These are phyloP conservation scores for Subacronicta megacephala DNA, from an alignment of 2,888 invertebrate genomes.

Conservation along the genomic window DNA sequence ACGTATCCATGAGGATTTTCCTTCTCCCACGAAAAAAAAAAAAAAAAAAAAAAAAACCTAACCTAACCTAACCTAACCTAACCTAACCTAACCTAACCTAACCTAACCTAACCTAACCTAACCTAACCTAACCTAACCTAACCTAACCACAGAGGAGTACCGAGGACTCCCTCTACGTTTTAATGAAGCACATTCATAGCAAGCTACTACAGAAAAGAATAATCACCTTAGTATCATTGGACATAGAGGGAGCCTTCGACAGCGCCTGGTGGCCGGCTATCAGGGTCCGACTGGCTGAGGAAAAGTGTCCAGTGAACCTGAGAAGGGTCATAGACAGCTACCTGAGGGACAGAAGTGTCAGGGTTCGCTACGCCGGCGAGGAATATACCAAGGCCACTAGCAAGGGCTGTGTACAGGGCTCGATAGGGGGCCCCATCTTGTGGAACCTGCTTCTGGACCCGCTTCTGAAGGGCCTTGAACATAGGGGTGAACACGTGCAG, in stretches of 20 bases:
- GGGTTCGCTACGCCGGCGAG: background rate
- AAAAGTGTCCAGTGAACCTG: background rate
- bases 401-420: conserved; percentile 1
- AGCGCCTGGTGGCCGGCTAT: conserved; percentile 12
- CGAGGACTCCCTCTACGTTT: conserved; percentile 4
- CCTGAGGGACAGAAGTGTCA: background rate
- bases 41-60: no score
- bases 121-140: no score
- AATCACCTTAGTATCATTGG: background rate
- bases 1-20: no score
- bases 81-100: no score
- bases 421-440: conserved; percentile 1
- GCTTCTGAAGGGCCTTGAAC: background rate
- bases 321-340: background rate
- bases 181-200: background rate
- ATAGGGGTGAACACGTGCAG: background rate
- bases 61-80: no score
- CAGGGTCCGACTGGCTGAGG: conserved; percentile 1
- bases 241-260: conserved; percentile 14
- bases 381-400: background rate
- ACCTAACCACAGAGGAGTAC: conserved; percentile 4
- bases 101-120: no score
- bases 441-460: background rate
- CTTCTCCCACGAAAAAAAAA: no score
- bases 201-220: background rate